A percentile compares a stretch with the other conserved stretches of the same genome.
Conservation (phyloP, 1,140 invertebrate species). For the Drosophila subpulchrella region DNA sequence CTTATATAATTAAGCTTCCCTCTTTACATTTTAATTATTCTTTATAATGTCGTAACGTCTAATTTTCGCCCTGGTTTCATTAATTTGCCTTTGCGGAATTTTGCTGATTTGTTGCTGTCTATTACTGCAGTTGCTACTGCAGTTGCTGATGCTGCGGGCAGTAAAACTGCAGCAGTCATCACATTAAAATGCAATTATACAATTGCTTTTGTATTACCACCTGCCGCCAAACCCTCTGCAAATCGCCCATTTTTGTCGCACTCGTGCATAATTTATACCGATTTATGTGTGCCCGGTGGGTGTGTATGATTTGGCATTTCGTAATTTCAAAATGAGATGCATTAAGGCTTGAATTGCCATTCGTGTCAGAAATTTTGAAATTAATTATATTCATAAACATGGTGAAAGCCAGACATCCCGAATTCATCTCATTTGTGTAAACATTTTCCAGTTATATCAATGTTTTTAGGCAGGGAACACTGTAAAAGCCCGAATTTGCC, state of each 20-base stretch:
- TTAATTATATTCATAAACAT: no score
- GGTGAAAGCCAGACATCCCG: no score
- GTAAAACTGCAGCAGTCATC: constrained; percentile 61
- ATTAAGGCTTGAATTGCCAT: constrained; percentile 24
- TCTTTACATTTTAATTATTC: background rate
- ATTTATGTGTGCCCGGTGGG: constrained; percentile 21
- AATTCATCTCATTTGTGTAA: no score
- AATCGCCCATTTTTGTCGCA: constrained; percentile 40
- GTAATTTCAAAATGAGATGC: constrained; percentile 30
- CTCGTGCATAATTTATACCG: constrained; percentile 71
- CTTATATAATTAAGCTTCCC: background rate
- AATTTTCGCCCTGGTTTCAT: background rate
- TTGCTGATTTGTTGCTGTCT: constrained; percentile 30
- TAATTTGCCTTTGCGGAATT: constrained; percentile 14
- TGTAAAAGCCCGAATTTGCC: background rate
- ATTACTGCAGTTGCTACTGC: constrained; percentile 5
- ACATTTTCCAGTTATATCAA: no score
- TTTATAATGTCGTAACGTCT: background rate
- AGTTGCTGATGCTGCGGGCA: constrained; percentile 37
- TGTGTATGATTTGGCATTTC: constrained; percentile 21
- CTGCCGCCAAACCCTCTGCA: constrained; percentile 9
- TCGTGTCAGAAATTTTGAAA: background rate
- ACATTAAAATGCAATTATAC: constrained; percentile 77
- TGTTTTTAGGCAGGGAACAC: background rate
- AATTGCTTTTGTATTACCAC: constrained; percentile 63